Base-by-base conservation (phyloP, 2,113 vertebrate species). In the Proterorhinus semilunaris region DNA sequence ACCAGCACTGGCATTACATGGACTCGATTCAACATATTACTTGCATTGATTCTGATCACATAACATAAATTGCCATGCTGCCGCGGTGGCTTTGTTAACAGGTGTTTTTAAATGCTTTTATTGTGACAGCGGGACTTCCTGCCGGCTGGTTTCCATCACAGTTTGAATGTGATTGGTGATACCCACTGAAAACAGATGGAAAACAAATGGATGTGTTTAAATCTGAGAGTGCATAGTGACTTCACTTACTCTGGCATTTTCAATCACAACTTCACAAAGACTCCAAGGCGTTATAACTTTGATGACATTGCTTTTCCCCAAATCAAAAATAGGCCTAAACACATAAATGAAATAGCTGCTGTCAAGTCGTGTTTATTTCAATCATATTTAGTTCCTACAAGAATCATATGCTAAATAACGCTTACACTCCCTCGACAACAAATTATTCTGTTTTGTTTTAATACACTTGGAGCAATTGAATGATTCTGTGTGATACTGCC, bases 161-260 rank as follows among this genome's bases (percentile, higher is more conserved):
- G 58, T 61, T 61, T 44, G 58, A 44, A 44, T n/a, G 58, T 44
- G 58, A 61, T 42, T 61, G 58, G 58, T 4, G 44, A 43, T n/a
- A 44, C 4, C 16, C 58, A 61, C 58, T 45, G 58, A n/a, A 61
- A 61, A 61, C 58, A 61, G 58, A 61, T 61, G 58, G 58, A 61
- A 15, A 45, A 61, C 58, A 61, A 61, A 61, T 13, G 21, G 10
- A 27, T 11, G 16, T 50, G 21, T 65, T 65, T 27, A 36, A 36
- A 17, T 49, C 17, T 50, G 11, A 49, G 17, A 4, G 21, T 42
- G 4, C 4, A 5, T 36, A 36, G 53, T 55, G 53, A 55, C 17
- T 48, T 48, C 11, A 17, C 43, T 13, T 10, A 49, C 62, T 48
- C 46, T 45, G 17, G 45, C 10, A 48, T 65, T 65, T 65, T 36